A percentile compares a stretch with the other conserved stretches of the same genome.
Evolutionary conservation across 2,888 invertebrate species (phyloP).

Genomic region (Pelosia muscerda): DNA sequence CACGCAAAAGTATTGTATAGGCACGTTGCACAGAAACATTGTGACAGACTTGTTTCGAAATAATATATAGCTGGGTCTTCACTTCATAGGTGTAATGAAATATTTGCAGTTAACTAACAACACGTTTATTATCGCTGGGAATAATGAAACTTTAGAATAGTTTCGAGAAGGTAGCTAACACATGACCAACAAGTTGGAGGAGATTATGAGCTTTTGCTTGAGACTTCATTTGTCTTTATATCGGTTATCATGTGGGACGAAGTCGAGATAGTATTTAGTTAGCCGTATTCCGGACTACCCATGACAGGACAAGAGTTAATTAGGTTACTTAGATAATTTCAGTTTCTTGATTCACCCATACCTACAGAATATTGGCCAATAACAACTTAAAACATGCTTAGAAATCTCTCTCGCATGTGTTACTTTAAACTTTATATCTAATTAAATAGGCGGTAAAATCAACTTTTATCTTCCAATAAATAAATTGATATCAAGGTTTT

Average conservation of each 20-base stretch:
- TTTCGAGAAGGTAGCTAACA: not conserved
- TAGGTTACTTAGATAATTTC: not conserved
- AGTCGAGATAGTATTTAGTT: not conserved
- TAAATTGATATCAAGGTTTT: slow-evolving; percentile 6
- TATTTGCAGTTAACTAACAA: slow-evolving; percentile 14
- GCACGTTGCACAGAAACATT: slow-evolving; percentile 29
- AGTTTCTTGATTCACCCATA: not conserved
- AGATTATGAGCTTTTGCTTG: not conserved
- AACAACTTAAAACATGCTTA: not conserved
- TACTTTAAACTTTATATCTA: not conserved
- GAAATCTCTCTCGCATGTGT: slow-evolving; percentile 10
- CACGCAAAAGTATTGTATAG: slow-evolving; percentile 45
- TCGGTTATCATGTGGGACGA: not conserved
- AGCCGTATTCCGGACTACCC: not conserved
- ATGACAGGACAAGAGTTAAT: not conserved
- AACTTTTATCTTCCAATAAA: slow-evolving; percentile 15
- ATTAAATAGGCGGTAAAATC: slow-evolving; percentile 7
- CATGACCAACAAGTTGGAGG: not conserved
- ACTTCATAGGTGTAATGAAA: slow-evolving; percentile 27
- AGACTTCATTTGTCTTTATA: not conserved
- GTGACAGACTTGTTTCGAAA: slow-evolving; percentile 39
- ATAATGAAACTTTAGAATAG: slow-evolving; percentile 5
- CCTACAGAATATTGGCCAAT: not conserved
- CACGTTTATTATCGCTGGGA: slow-evolving; percentile 8
- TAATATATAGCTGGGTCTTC: slow-evolving; percentile 33